phyloP scores from a whole-genome alignment of 2,888 invertebrate species.

The Megamerina dolium region DNA sequence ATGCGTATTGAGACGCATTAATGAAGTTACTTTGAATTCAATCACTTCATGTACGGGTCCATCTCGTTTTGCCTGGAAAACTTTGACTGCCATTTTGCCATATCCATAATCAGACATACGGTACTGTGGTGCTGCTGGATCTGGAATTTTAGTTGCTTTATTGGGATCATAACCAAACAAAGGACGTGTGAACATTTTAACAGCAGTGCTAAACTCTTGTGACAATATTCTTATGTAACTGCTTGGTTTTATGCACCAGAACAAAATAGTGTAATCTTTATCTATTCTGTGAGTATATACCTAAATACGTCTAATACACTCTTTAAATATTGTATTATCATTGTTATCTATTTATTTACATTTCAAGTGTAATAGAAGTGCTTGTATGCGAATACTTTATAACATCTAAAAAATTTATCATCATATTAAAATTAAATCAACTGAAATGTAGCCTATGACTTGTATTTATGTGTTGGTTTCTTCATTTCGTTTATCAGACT shows the following conservation, averaged over 20 bases:
- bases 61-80: conserved; percentile 22
- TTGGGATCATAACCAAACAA: conserved; percentile 12
- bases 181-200: conserved; percentile 17
- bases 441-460: too few relatives aligned
- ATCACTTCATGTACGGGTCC: conserved; percentile 19
- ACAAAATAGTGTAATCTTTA: too few relatives aligned
- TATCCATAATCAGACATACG: conserved; percentile 24
- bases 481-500: too few relatives aligned
- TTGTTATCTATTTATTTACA: neutral
- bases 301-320: too few relatives aligned
- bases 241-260: too few relatives aligned
- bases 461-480: too few relatives aligned
- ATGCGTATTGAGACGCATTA: conserved; percentile 22
- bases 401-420: too few relatives aligned
- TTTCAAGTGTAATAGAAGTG: too few relatives aligned
- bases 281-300: too few relatives aligned
- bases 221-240: too few relatives aligned
- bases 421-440: too few relatives aligned
- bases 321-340: neutral
- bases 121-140: conserved; percentile 21
- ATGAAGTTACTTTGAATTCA: conserved; percentile 21
- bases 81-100: conserved; percentile 21
- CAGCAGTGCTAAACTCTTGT: neutral
- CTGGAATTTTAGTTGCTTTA: conserved; percentile 12
- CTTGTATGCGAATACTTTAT: too few relatives aligned